Conservation (phyloP, 2,888 invertebrate genomes). For the Brachynemurus nebulosus region DNA sequence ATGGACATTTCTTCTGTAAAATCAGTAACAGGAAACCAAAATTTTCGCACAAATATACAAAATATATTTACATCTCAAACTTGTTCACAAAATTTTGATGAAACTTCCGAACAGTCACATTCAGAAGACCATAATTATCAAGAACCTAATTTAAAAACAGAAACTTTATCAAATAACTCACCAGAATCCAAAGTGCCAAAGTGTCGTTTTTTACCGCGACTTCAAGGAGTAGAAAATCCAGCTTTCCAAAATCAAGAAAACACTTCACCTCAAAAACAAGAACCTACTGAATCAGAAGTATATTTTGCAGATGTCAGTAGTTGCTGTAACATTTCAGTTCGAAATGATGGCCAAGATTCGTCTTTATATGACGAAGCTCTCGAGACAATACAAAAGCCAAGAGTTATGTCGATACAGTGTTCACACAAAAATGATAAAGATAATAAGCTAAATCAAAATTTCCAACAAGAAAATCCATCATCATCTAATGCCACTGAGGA, state of each 20-base stretch:
- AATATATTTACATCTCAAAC: constrained; percentile 17
- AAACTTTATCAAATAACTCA: constrained; percentile 18
- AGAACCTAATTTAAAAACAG: constrained; percentile 23
- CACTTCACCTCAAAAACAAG: constrained; percentile 32
- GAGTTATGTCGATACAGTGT: constrained; percentile 28
- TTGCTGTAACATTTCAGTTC: constrained; percentile 61
- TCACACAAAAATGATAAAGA: constrained; percentile 29
- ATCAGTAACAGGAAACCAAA: constrained; percentile 25
- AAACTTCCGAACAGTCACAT: constrained; percentile 17
- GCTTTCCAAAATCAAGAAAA: constrained; percentile 53
- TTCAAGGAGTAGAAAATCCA: constrained; percentile 61
- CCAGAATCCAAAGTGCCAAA: constrained; percentile 19
- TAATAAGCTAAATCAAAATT: constrained; percentile 23
- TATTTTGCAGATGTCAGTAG: constrained; percentile 79
- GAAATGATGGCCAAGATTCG: constrained; percentile 40
- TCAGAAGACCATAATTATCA: constrained; percentile 30
- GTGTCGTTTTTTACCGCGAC: constrained; percentile 32
- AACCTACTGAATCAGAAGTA: constrained; percentile 65
- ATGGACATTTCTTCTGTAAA: constrained; percentile 34
- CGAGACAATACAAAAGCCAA: constrained; percentile 27
- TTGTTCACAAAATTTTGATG: constrained; percentile 8
- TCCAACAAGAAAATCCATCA: constrained; percentile 25
- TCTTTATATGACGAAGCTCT: constrained; percentile 42
- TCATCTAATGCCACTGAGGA: constrained; percentile 28
- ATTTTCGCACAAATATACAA: constrained; percentile 23